Conservation (phyloP, 1,140 invertebrate genomes). For the Diabrotica virgifera region DNA sequence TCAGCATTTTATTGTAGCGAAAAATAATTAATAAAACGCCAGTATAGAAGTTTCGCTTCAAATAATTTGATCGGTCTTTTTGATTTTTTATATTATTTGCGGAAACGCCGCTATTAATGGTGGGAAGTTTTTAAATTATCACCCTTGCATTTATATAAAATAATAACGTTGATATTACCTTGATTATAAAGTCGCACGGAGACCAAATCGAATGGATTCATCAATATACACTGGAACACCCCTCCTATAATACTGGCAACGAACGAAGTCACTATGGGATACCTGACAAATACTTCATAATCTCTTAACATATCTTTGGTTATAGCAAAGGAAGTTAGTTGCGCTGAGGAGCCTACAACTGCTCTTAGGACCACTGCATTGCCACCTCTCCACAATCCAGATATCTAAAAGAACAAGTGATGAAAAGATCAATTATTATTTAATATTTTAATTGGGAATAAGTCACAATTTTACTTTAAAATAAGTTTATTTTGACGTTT, state of each 20-base stretch:
- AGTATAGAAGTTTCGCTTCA: too few relatives aligned
- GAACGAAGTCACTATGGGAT: constrained; percentile 68
- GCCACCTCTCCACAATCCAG: constrained; percentile 76
- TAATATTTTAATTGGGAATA: too few relatives aligned
- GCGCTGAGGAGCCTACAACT: constrained; percentile 79
- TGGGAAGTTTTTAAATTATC: too few relatives aligned
- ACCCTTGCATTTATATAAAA: too few relatives aligned
- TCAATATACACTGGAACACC: constrained; percentile 74
- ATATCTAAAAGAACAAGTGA: constrained; percentile 37
- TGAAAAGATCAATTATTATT: not conserved
- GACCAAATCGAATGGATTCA: constrained; percentile 90
- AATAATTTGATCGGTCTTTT: too few relatives aligned
- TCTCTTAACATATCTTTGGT: constrained; percentile 62
- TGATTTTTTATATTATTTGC: too few relatives aligned
- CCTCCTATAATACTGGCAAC: constrained; percentile 78
- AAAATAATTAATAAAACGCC: too few relatives aligned
- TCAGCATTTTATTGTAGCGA: too few relatives aligned
- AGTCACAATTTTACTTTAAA: too few relatives aligned
- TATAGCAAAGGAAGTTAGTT: constrained; percentile 79
- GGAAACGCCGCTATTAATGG: too few relatives aligned
- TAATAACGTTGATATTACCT: constrained; percentile 51
- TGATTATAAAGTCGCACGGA: constrained; percentile 91
- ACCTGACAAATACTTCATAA: constrained; percentile 54
- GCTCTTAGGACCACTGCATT: constrained; percentile 71
- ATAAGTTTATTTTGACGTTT: too few relatives aligned